These are phyloP conservation scores for Cephus runcator DNA, from an alignment of 2,888 invertebrate species.

Conservation along the genomic window DNA sequence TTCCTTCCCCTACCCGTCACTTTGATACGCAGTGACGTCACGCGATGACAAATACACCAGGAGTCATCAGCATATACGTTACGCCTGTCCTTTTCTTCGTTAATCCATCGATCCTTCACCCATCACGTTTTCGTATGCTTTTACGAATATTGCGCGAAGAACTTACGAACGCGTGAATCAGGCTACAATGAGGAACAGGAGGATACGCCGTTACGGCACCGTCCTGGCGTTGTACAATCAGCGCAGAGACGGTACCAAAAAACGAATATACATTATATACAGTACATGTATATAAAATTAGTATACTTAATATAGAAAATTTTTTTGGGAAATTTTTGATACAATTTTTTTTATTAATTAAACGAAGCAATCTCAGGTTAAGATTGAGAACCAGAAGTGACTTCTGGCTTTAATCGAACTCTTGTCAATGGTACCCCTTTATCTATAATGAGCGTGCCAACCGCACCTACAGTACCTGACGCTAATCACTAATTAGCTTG, in stretches of 20 bases:
- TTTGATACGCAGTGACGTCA: background rate
- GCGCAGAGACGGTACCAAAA: background rate
- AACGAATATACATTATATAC: background rate
- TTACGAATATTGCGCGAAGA: constrained; percentile 51
- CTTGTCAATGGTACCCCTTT: background rate
- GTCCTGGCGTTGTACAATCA: background rate
- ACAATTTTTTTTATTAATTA: background rate
- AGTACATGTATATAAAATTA: background rate
- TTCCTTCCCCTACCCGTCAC: background rate
- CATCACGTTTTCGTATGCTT: constrained; percentile 15
- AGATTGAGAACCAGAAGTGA: background rate
- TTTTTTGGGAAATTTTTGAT: background rate
- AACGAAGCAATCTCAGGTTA: background rate
- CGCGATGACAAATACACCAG: background rate
- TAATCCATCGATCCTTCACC: background rate
- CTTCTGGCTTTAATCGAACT: background rate
- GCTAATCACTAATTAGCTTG: background rate
- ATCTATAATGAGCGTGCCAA: background rate
- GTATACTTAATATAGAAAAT: too few relatives aligned
- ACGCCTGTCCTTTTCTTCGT: background rate
- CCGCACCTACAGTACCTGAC: background rate
- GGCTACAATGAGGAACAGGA: constrained; percentile 32
- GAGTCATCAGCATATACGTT: background rate
- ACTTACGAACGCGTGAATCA: constrained; percentile 39
- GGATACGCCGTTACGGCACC: constrained; percentile 7